A percentile compares a stretch with the other conserved stretches of the same genome.
These are phyloP conservation scores for Pyxicephalus adspersus DNA, from an alignment of 2,113 vertebrate species.

Conservation along the genomic window DNA sequence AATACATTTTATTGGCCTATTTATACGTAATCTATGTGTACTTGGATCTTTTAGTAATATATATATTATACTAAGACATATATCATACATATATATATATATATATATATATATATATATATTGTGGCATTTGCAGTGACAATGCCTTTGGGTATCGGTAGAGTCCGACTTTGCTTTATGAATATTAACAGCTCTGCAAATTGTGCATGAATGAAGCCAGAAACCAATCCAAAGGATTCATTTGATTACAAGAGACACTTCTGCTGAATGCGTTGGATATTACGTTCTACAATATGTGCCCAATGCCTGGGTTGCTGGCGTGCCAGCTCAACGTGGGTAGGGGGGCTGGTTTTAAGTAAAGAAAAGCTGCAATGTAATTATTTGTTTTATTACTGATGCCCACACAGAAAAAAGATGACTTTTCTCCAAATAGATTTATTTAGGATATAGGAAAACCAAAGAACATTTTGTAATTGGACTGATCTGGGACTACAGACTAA, in stretches of 20 bases:
- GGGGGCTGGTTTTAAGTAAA: background rate
- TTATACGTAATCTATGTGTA: too few relatives aligned
- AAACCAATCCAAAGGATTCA: slow-evolving; percentile 43
- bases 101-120: too few relatives aligned
- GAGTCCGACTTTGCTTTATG: slow-evolving; percentile 39
- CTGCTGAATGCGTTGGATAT: slow-evolving; percentile 44
- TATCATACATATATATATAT: too few relatives aligned
- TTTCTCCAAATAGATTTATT: too few relatives aligned
- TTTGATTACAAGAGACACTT: slow-evolving; percentile 53
- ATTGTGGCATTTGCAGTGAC: slow-evolving; percentile 48
- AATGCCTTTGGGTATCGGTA: slow-evolving; percentile 55
- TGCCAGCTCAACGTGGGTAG: background rate
- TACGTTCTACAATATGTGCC: slow-evolving; percentile 9
- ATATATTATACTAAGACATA: too few relatives aligned
- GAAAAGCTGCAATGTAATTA: background rate
- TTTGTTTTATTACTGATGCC: background rate
- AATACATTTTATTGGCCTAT: too few relatives aligned
- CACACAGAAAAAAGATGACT: too few relatives aligned
- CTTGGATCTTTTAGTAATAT: too few relatives aligned
- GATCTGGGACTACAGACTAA: too few relatives aligned
- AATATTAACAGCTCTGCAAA: slow-evolving; percentile 56
- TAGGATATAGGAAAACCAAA: too few relatives aligned
- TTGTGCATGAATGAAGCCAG: slow-evolving; percentile 49
- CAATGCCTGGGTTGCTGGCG: background rate
- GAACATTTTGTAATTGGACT: too few relatives aligned